Evolutionary conservation across 2,888 invertebrate species (phyloP), one percentile per base, ranked within the genome.

Genomic region (Andrena minutula): DNA sequence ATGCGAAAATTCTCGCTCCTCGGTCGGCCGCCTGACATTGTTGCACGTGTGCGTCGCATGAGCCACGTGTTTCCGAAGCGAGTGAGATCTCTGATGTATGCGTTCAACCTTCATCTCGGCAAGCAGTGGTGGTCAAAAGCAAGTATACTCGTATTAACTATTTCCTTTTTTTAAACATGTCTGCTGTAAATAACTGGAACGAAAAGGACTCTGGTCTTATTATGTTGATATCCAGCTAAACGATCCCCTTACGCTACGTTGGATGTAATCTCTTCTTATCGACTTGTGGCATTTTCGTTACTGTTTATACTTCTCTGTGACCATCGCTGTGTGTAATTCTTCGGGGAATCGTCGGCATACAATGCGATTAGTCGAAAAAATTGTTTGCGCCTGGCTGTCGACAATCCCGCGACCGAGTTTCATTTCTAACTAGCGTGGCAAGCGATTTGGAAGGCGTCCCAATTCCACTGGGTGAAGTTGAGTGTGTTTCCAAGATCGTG

Each of bases 31-130:
- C 10, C 66, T 47, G n/a, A 70, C 70, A 70, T 70, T 20, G 60
- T 70, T 61, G 32, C 79, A 80, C 79, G 72, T 80, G 79, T 66
- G 23, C 41, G 16, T 28, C 32, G 32, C 65, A 51, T 12, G 41
- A 26, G 32, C 26, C 81, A 65, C 75, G 69, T 51, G 81, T 80
- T 49, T 47, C 10, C 16, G 35, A 64, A 10, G 26, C 49, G 41
- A 23, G 20, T 47, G 23, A 28, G n/a, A 65, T 58, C 56, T 49
- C 23, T 28, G 41, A 49, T 32, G 16, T 41, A 23, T 53, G 16
- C 53, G 70, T 35, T 75, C 26, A 30, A 51, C 65, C 47, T 65
- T 73, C 47, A 41, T 41, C 41, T 16, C 41, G 41, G 41, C 41
- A 16, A 41, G 20, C 51, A n/a, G 51, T 51, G 20, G 51, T 51